These are phyloP conservation scores for Danaus melanippus DNA, from an alignment of 1,140 invertebrate genomes.

Conservation along the genomic window DNA sequence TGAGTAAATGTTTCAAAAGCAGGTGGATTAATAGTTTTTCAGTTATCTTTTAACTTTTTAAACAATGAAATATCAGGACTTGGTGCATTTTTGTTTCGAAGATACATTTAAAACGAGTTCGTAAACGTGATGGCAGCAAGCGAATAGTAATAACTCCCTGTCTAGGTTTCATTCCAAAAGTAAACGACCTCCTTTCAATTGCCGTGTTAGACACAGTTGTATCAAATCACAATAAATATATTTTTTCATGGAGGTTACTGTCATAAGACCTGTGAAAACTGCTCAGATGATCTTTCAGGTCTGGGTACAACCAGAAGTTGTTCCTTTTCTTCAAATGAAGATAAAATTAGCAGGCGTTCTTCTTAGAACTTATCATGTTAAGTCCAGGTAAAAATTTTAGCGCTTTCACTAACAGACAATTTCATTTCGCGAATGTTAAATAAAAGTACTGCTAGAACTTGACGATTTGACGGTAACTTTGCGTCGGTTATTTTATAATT, in stretches of 20 bases:
- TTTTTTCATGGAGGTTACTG: slow-evolving; percentile 8
- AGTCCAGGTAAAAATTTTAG: slow-evolving; percentile 18
- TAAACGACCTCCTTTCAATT: slow-evolving; percentile 18
- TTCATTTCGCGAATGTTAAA: slow-evolving; percentile 31
- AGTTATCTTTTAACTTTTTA: slow-evolving; percentile 24
- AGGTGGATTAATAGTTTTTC: slow-evolving; percentile 20
- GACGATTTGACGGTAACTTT: slow-evolving; percentile 37
- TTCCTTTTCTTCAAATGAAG: slow-evolving; percentile 1
- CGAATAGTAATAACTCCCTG: slow-evolving; percentile 5
- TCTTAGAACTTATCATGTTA: slow-evolving; percentile 7
- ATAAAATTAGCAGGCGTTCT: slow-evolving; percentile 2
- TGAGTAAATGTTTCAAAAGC: neutral
- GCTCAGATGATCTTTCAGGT: neutral
- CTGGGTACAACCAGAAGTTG: neutral
- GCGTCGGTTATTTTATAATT: slow-evolving; percentile 31
- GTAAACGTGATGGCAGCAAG: slow-evolving; percentile 19
- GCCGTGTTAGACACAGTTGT: slow-evolving; percentile 20
- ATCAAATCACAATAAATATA: slow-evolving; percentile 21
- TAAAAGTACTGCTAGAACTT: slow-evolving; percentile 35
- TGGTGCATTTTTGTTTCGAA: slow-evolving; percentile 32
- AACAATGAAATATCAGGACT: slow-evolving; percentile 3
- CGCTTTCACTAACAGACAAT: slow-evolving; percentile 28
- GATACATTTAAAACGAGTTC: slow-evolving; percentile 19
- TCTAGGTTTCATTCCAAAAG: slow-evolving; percentile 8
- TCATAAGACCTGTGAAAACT: slow-evolving; percentile 1